Evolutionary conservation across 2,888 invertebrate genomes (phyloP).

Genomic region (Lasioglossum marginatum): DNA sequence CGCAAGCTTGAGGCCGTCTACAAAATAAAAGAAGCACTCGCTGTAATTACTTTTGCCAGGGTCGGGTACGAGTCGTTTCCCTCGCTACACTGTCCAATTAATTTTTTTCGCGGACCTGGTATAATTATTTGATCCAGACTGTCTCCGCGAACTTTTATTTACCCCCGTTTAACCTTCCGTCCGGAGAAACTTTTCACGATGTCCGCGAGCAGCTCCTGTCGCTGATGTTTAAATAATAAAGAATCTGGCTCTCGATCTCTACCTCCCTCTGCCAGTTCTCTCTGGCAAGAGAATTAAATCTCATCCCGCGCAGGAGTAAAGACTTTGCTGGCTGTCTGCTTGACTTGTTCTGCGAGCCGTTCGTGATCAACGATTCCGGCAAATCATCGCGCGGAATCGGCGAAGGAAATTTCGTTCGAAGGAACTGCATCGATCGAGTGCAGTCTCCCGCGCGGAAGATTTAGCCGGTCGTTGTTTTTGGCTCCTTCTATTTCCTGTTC

Average conservation of each 20-base stretch:
- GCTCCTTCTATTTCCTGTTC: constrained; percentile 49
- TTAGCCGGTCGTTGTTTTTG: constrained; percentile 54
- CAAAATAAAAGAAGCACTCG: constrained; percentile 3
- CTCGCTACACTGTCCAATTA: constrained; percentile 28
- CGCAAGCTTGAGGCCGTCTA: not conserved
- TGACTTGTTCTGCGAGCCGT: not conserved
- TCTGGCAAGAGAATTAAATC: not conserved
- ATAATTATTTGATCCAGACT: constrained; percentile 21
- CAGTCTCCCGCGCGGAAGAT: constrained; percentile 34
- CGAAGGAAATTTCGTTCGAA: constrained; percentile 35
- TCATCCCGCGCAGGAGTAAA: not conserved
- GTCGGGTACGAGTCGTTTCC: not conserved
- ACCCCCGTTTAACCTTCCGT: not conserved
- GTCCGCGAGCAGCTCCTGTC: not conserved
- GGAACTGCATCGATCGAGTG: constrained; percentile 46
- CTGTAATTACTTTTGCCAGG: constrained; percentile 20
- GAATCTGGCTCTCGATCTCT: not conserved
- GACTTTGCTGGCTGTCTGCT: not conserved
- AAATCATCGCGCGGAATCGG: constrained; percentile 18
- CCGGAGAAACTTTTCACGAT: not conserved
- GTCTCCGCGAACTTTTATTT: constrained; percentile 13
- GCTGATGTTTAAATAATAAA: constrained; percentile 24
- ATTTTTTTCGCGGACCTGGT: constrained; percentile 29
- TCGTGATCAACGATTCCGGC: constrained; percentile 10
- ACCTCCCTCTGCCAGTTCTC: not conserved